Base-by-base conservation (phyloP, 2,888 invertebrate species). In the Lasioglossum leucozonium region DNA sequence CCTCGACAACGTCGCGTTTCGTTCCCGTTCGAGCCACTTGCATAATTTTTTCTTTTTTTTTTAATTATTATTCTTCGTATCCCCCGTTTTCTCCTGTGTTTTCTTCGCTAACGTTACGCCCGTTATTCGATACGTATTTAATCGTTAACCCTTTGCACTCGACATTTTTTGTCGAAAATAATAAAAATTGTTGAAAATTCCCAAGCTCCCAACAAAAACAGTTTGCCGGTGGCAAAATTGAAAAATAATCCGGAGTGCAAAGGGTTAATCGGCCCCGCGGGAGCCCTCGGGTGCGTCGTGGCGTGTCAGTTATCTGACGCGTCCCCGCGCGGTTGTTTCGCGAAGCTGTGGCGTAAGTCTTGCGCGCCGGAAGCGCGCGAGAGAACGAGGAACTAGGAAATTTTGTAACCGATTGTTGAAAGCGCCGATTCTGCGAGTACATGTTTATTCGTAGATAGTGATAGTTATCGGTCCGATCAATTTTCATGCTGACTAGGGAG, bases 1-100 rank as follows among this genome's bases (percentile, higher is more conserved):
- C 37, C 34, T 65, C 30, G 42, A 34, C 62, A 47, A 74, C 30
- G 58, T 58, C 42, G 47, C 42, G 44, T 75, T 16, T 73, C 40
- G 22, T 69, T 69, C 13, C 74, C 67, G 40, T 55, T 76, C 13
- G 34, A 65, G 18, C 11, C 11, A 26, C 71, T 77, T 44, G 81
- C 84, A 84, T 89, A 89, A 89, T 88, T 80, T 18, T n/a, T 42
- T 74, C 18, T 22, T 16, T 4, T 62, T 37, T 22, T 4, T 3
- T 6, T 34, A 16, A 44, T 16, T 44, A 44, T 44, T 44, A 0
- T 44, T 44, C 65, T 65, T 51, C n/a, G n/a, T n/a, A n/a, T n/a
- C n/a, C 37, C 26, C 16, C 65, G 8, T 47, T n/a, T 37, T 79
- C 26, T 62, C 78, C 18, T 44, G 37, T 13, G 16, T 75, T 74